Conservation (phyloP, 2,113 vertebrate genomes). For the Rissa tridactyla region DNA sequence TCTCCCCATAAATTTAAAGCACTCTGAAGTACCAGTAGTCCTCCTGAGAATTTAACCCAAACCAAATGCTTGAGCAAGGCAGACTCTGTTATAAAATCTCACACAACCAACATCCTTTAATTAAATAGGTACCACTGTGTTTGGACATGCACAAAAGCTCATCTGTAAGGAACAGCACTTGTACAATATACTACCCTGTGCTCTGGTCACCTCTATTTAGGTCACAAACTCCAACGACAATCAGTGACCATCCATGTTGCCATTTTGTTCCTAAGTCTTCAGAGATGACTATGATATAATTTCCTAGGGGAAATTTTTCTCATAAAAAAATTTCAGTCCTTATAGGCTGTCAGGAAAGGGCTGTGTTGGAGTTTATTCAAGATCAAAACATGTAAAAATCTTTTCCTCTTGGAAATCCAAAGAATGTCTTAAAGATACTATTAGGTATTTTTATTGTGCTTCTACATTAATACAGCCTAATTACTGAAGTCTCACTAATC, state of each 20-base stretch:
- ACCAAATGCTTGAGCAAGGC: slow-evolving; percentile 21
- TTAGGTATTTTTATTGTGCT: not conserved
- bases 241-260: not conserved
- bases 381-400: not conserved
- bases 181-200: not conserved
- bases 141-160: not conserved
- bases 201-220: not conserved
- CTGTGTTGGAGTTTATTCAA: not conserved
- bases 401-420: not conserved
- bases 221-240: not conserved
- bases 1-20: not conserved
- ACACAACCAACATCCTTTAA: not conserved
- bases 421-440: not conserved
- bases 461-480: not conserved
- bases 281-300: not conserved
- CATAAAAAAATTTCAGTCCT: not conserved
- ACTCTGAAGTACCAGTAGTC: not conserved
- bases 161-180: not conserved
- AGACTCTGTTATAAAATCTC: slow-evolving; percentile 9
- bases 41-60: slow-evolving; percentile 36
- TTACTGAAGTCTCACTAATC: not conserved
- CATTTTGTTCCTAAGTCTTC: not conserved
- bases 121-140: not conserved
- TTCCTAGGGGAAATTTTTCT: not conserved
- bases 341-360: not conserved